Evolutionary conservation across 2,113 vertebrate genomes (phyloP).

Genomic region (Tachysurus vachellii): DNA sequence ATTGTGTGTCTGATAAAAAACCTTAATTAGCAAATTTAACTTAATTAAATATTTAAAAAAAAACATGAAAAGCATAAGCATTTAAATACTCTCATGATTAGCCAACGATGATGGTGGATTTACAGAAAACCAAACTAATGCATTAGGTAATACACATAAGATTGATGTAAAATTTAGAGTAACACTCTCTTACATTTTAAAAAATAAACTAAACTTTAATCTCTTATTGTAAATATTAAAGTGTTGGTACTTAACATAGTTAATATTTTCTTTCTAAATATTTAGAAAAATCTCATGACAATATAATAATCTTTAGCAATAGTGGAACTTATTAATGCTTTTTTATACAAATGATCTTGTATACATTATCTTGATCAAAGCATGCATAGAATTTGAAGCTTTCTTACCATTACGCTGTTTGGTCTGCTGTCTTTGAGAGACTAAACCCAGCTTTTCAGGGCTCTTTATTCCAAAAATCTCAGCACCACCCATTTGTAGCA

Average conservation of each 20-base stretch:
- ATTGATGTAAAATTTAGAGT: background rate
- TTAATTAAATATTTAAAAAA: background rate
- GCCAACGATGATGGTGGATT: background rate
- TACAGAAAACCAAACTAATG: background rate
- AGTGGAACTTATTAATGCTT: background rate
- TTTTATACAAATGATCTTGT: background rate
- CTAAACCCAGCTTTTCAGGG: constrained; percentile 1
- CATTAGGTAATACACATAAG: background rate
- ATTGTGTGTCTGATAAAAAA: background rate
- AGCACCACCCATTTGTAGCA: constrained; percentile 24
- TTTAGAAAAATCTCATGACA: background rate
- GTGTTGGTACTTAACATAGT: background rate
- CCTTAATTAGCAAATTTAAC: background rate
- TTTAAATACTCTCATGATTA: background rate
- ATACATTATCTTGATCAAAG: background rate
- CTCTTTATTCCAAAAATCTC: constrained; percentile 1
- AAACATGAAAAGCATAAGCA: background rate
- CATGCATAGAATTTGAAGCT: background rate
- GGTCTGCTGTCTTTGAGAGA: background rate
- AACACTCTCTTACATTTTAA: too few species aligned
- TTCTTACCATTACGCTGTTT: constrained; percentile 20
- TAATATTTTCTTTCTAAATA: background rate
- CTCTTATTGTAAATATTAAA: background rate
- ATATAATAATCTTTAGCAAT: background rate
- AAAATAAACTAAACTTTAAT: background rate